Conservation (phyloP, 1,140 invertebrate genomes). For the Anastrepha obliqua region DNA sequence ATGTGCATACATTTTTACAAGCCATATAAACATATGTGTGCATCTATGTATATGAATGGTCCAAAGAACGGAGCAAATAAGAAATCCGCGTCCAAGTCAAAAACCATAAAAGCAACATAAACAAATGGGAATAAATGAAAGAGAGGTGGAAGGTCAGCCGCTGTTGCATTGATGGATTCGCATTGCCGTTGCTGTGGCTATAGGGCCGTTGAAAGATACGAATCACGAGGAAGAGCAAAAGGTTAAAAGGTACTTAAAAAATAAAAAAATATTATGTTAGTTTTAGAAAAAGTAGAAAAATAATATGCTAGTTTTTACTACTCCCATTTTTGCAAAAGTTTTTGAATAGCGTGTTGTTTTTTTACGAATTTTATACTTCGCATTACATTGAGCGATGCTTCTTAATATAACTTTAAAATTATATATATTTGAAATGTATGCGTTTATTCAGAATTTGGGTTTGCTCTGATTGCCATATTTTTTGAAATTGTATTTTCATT, state of each 20-base stretch:
- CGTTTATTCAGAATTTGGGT: no score
- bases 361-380: no score
- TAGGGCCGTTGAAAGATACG: not conserved
- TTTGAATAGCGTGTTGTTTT: not conserved
- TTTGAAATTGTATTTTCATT: no score
- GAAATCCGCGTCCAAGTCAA: not conserved
- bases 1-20: not conserved
- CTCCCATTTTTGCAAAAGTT: not conserved
- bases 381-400: no score
- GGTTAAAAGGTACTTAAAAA: not conserved
- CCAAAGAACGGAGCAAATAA: not conserved
- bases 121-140: not conserved
- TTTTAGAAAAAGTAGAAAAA: not conserved
- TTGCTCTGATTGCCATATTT: no score
- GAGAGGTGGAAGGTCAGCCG: constrained; percentile 14
- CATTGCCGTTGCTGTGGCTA: not conserved
- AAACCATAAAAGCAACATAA: not conserved
- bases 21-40: not conserved
- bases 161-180: constrained; percentile 1
- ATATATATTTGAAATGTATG: no score
- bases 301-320: not conserved
- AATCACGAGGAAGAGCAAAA: not conserved
- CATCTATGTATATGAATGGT: not conserved
- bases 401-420: no score
- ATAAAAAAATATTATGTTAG: not conserved